These are phyloP conservation scores for Gastrophysa polygoni DNA, from an alignment of 2,888 invertebrate genomes.

Conservation along the genomic window DNA sequence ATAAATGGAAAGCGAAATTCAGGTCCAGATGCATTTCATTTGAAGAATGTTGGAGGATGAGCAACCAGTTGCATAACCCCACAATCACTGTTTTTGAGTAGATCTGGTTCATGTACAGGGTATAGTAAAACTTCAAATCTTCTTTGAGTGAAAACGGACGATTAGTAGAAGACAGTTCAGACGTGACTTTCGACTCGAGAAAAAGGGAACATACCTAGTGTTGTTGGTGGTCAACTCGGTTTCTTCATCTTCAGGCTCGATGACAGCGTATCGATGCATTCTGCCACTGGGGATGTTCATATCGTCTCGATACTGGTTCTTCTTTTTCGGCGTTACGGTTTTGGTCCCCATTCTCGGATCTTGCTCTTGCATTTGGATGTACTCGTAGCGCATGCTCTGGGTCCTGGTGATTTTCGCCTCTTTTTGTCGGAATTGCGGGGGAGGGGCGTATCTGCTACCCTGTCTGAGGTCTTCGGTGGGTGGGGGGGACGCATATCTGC, in stretches of 20 bases:
- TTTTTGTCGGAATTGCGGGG: conserved; percentile 48
- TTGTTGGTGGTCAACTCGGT: conserved; percentile 47
- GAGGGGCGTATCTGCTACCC: conserved; percentile 40
- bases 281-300: conserved; percentile 62
- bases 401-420: conserved; percentile 21
- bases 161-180: no score
- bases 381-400: conserved; percentile 60
- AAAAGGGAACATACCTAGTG: conserved; percentile 49
- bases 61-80: no score
- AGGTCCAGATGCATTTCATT: no score
- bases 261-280: conserved; percentile 64
- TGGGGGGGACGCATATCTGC: conserved; percentile 61
- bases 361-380: conserved; percentile 61
- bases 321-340: conserved; percentile 59
- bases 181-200: no score
- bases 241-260: conserved; percentile 70
- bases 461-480: conserved; percentile 54
- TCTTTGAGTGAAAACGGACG: no score
- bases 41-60: no score
- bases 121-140: conserved; percentile 46
- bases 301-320: conserved; percentile 55
- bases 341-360: conserved; percentile 19
- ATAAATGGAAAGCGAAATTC: no score
- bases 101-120: no score
- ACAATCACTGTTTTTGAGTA: no score